phyloP scores from a whole-genome alignment of 2,888 invertebrate genomes.

The Dorcus parallelipipedus region DNA sequence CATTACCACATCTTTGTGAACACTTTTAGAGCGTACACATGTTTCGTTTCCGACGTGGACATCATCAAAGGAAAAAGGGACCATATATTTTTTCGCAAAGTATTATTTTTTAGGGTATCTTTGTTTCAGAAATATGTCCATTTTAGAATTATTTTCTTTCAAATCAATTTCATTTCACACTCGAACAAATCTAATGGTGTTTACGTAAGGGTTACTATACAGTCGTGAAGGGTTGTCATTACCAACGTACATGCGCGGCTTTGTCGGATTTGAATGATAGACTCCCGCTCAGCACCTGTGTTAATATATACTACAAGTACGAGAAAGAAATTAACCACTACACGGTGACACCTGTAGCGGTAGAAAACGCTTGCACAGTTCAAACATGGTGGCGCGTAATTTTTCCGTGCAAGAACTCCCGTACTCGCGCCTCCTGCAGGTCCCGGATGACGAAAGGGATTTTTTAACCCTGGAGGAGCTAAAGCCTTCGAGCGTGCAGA shows the following conservation, averaged over 20 bases:
- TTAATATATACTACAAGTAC: slow-evolving; percentile 25
- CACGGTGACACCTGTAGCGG: slow-evolving; percentile 20
- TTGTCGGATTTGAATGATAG: slow-evolving; percentile 14
- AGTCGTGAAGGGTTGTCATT: slow-evolving; percentile 5
- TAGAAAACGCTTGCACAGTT: background rate
- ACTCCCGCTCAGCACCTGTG: slow-evolving; percentile 21
- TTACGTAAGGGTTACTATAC: too few species aligned
- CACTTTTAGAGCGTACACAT: too few species aligned
- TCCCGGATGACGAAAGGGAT: slow-evolving; percentile 44
- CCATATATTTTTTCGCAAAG: too few species aligned
- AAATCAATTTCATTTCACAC: too few species aligned
- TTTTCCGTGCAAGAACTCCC: slow-evolving; percentile 46
- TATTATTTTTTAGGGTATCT: too few species aligned
- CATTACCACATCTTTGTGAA: too few species aligned
- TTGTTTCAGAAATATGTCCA: too few species aligned
- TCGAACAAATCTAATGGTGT: too few species aligned
- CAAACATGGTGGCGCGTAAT: slow-evolving; percentile 45
- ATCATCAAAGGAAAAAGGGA: too few species aligned
- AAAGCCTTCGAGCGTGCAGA: slow-evolving; percentile 40
- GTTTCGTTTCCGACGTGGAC: too few species aligned
- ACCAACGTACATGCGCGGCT: slow-evolving; percentile 13
- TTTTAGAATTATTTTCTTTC: too few species aligned
- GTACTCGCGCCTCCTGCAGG: slow-evolving; percentile 46
- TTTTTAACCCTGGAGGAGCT: slow-evolving; percentile 48
- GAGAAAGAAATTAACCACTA: slow-evolving; percentile 25